phyloP scores from a whole-genome alignment of 1,140 invertebrate genomes.

The Riptortus pedestris region DNA sequence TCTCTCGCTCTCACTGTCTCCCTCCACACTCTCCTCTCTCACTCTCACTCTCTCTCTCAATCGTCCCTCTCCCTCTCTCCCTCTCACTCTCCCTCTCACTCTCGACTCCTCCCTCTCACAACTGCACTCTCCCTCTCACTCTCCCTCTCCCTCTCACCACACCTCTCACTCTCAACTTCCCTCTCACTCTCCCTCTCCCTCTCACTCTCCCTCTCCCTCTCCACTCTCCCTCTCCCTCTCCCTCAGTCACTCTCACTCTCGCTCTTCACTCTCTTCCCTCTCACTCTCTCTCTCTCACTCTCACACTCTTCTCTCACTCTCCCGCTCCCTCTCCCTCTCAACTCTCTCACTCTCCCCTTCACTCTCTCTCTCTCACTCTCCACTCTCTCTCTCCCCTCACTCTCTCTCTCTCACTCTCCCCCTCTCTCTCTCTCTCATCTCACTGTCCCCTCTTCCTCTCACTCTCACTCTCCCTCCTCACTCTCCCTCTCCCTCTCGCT shows the following conservation, averaged over 20 bases:
- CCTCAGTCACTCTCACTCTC: conserved; percentile 1
- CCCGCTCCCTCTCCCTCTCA: neutral
- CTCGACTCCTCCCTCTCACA: neutral
- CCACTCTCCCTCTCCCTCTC: neutral
- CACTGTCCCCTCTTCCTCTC: neutral
- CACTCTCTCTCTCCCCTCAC: neutral
- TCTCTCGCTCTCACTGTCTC: neutral
- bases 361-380: neutral
- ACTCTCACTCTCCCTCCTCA: neutral
- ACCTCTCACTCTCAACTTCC: neutral
- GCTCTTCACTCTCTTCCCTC: neutral
- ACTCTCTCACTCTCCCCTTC: neutral
- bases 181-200: neutral
- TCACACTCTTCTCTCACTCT: conserved; percentile 8
- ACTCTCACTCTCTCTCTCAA: neutral
- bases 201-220: conserved; percentile 1
- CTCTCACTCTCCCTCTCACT: neutral
- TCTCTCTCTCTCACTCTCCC: neutral
- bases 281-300: conserved; percentile 9
- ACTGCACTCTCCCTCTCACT: neutral
- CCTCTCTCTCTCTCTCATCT: neutral
- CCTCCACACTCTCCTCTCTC: neutral
- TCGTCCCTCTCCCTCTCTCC: conserved; percentile 2
- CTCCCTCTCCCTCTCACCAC: neutral
- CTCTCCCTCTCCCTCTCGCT: neutral